Evolutionary conservation across 2,113 vertebrate species (phyloP).

Genomic region (Anas platyrhynchos): DNA sequence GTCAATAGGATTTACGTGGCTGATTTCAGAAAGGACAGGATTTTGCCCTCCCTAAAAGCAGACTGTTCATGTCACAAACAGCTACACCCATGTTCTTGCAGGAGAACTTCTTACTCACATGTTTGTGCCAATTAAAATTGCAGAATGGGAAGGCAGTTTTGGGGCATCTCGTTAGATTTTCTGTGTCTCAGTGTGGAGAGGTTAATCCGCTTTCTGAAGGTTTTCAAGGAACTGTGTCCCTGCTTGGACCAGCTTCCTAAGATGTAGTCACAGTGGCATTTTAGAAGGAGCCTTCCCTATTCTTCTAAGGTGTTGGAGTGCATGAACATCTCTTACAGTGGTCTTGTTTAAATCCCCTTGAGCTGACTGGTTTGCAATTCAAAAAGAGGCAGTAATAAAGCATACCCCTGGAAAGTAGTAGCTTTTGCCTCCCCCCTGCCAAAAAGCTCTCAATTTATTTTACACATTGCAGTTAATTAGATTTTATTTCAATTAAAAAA

Average conservation of each 20-base stretch:
- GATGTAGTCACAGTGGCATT: background rate
- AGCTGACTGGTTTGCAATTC: background rate
- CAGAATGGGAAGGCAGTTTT: background rate
- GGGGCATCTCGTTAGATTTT: background rate
- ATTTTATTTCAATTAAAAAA: background rate
- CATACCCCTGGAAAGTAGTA: background rate
- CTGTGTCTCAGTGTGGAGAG: background rate
- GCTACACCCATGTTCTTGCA: accelerated
- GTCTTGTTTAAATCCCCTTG: background rate
- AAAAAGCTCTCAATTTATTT: background rate
- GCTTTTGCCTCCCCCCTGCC: background rate
- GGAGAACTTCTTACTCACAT: background rate
- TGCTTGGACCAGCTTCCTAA: background rate
- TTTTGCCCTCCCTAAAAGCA: background rate
- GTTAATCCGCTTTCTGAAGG: background rate
- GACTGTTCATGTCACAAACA: background rate
- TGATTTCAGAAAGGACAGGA: background rate
- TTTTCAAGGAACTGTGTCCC: background rate
- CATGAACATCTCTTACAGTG: background rate
- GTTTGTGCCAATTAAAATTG: background rate
- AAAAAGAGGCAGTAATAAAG: background rate
- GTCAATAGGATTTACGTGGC: background rate
- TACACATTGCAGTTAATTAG: background rate
- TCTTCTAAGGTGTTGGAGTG: background rate
- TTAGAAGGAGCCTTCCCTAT: background rate